phyloP scores from a whole-genome alignment of 2,888 invertebrate species.

The Drosophila austrosaltans region DNA sequence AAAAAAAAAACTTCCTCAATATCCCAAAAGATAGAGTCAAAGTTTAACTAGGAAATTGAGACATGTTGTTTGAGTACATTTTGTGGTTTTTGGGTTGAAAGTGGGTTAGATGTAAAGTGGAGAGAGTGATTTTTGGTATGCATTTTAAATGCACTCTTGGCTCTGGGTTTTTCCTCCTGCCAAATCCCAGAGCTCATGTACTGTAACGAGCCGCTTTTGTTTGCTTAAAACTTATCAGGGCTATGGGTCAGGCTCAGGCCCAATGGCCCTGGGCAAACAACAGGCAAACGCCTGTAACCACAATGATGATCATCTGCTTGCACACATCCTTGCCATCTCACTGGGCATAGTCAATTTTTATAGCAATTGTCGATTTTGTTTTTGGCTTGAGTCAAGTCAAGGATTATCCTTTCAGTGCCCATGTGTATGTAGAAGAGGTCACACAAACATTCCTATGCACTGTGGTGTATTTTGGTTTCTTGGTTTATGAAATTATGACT shows the following conservation, averaged over 20 bases:
- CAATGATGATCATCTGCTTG: slow-evolving; percentile 55
- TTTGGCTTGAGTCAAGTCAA: slow-evolving; percentile 26
- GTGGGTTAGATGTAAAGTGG: slow-evolving; percentile 23
- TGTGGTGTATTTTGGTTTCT: slow-evolving; percentile 42
- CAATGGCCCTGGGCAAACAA: slow-evolving; percentile 48
- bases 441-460: slow-evolving; percentile 48
- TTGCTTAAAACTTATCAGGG: slow-evolving; percentile 75
- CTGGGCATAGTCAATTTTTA: slow-evolving; percentile 49
- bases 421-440: slow-evolving; percentile 28
- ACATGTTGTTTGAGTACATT: slow-evolving; percentile 70
- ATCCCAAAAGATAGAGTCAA: slow-evolving; percentile 4
- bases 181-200: slow-evolving; percentile 53
- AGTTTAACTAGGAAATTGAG: slow-evolving; percentile 66
- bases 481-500: slow-evolving; percentile 1
- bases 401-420: slow-evolving; percentile 13
- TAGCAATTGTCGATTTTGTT: slow-evolving; percentile 64
- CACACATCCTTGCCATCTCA: slow-evolving; percentile 30
- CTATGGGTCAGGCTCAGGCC: slow-evolving; percentile 45
- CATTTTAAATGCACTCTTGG: slow-evolving; percentile 51
- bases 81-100: slow-evolving; percentile 56
- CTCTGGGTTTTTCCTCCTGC: slow-evolving; percentile 27
- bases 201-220: slow-evolving; percentile 65
- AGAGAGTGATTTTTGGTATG: slow-evolving; percentile 29
- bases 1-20: not conserved
- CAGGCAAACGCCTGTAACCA: slow-evolving; percentile 50